phyloP scores from a whole-genome alignment of 2,888 invertebrate genomes.

The Isoperla grammatica region DNA sequence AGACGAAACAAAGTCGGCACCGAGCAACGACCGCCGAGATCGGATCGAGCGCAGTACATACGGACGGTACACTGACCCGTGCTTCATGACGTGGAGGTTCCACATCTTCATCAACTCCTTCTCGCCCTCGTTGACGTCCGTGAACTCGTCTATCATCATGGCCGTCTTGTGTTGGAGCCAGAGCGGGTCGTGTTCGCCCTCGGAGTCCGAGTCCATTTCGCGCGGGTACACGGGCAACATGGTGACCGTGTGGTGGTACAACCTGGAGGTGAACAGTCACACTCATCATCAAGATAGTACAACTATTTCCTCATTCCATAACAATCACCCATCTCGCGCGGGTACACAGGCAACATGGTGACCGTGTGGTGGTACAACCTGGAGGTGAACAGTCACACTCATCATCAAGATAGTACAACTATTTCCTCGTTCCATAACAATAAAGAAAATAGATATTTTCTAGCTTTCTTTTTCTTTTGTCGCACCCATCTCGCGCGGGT shows the following conservation, averaged over 20 bases:
- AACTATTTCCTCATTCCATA: no score
- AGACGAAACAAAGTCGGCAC: no score
- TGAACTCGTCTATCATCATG: conserved; percentile 99
- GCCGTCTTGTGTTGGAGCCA: conserved; percentile 91
- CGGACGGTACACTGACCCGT: conserved; percentile 61
- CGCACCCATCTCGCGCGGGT: conserved; percentile 89
- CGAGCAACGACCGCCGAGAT: no score
- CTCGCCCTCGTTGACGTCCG: conserved; percentile 98
- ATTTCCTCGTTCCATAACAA: no score
- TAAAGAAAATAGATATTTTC: no score
- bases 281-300: no score
- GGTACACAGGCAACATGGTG: conserved; percentile 88
- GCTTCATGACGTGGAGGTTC: conserved; percentile 96
- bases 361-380: conserved; percentile 92
- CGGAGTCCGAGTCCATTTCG: conserved; percentile 90
- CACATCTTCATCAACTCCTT: conserved; percentile 98
- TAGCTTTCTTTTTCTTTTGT: no score
- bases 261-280: conserved; percentile 50
- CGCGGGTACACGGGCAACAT: conserved; percentile 91
- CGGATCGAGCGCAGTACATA: no score
- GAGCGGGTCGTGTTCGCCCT: conserved; percentile 89
- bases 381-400: conserved; percentile 35
- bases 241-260: conserved; percentile 92
- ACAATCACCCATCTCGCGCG: conserved; percentile 92
- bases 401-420: no score